Conservation (phyloP, 2,797 vertebrate species). For the Esox lucius region DNA sequence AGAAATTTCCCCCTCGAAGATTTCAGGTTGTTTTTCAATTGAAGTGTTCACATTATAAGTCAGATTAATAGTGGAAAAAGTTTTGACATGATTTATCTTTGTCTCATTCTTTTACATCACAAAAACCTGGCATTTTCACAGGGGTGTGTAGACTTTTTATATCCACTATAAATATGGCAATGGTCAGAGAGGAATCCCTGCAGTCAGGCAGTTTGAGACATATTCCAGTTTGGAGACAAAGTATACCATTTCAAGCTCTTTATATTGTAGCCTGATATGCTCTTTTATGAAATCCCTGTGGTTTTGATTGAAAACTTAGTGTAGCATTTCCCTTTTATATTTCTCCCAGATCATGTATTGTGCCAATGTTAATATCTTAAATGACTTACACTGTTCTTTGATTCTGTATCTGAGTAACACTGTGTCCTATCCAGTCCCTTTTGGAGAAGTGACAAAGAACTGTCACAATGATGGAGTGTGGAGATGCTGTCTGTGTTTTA, state of each 20-base stretch:
- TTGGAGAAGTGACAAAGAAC: constrained; percentile 62
- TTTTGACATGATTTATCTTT: no score
- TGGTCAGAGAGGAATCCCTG: no score
- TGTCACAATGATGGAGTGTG: constrained; percentile 70
- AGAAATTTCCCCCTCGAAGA: no score
- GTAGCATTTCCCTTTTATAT: background rate
- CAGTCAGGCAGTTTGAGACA: no score
- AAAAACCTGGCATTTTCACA: no score
- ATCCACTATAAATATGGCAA: no score
- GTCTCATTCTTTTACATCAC: no score
- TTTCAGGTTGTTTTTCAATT: no score
- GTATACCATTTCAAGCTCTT: background rate
- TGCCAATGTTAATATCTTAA: constrained; percentile 49
- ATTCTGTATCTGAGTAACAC: constrained; percentile 39
- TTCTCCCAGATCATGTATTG: constrained; percentile 27
- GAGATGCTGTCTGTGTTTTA: constrained; percentile 60
- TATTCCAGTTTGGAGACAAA: background rate
- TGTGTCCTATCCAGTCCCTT: constrained; percentile 46
- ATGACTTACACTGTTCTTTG: constrained; percentile 51
- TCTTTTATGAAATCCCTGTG: background rate
- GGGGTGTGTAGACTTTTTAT: no score
- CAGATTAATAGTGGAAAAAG: no score
- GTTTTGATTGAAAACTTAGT: background rate
- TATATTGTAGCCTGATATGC: background rate
- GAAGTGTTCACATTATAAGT: no score